Base-by-base conservation (phyloP, 2,797 vertebrate genomes). In the Macroramphosus scolopax region DNA sequence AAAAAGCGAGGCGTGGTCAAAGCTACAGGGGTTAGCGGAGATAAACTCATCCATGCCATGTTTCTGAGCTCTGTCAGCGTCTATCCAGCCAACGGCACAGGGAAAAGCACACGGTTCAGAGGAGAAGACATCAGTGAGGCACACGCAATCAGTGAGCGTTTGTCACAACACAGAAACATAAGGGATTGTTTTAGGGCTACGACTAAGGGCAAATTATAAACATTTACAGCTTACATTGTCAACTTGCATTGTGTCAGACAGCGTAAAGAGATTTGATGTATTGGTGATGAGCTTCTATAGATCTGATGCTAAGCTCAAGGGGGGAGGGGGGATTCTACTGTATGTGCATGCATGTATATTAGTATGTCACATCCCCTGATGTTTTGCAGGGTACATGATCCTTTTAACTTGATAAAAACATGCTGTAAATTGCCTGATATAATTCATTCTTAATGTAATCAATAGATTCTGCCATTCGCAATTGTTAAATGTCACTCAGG, bases 21-120 rank as follows among this genome's bases (percentile, higher is more conserved):
- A 98, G 90, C 92, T 98, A 89, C 96, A 99, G 64, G 96, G 97
- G 85, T 99, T 97, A 71, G 96, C 95, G 51, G 97, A 99, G 86
- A 99, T 99, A 86, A 99, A 99, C 89, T 99, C 97, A 70, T 99
- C 97, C 97, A 99, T 99, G 82, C 97, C 97, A 59, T 99, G 97
- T 72, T 99, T 99, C 90, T 99, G 97, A 64, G 97, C 97, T 85
- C 97, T 94, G 93, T 98, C 96, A 91, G 95, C 96, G 82, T 99
- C 96, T 98, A 93, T 94, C 90, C 82, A 89, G 92, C 95, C 78
- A 91, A 89, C 47, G 51, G 85, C 67, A 85, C 75, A 87, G 65
- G 81, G 78, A 90, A 87, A 92, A 93, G 91, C 91, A 94, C 89
- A 96, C 77, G 92, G 88, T 93, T 96, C 92, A 96, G 91, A 93